Evolutionary conservation across 2,888 invertebrate species (phyloP), one percentile per base, ranked within the genome.

Genomic region (Hypena proboscidalis): DNA sequence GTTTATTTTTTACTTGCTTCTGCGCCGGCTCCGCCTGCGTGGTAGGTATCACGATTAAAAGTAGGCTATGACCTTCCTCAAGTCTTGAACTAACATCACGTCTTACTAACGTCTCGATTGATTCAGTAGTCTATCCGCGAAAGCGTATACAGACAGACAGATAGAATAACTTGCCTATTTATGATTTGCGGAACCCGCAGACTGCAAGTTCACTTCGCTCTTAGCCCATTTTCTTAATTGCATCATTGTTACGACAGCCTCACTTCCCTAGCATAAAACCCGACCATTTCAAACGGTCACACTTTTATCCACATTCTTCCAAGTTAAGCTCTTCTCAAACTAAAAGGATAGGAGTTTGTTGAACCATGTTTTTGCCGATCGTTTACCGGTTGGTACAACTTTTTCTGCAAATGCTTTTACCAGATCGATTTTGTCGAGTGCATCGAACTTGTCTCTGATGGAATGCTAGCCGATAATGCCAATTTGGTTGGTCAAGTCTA

Each of bases 361-460:
- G 85, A 85, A 85, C 85, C 40, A 59, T 55, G 79, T 85, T 85
- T 68, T 85, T 85, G 77, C 78, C 67, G 57, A 54, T 54, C 61
- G 55, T 62, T 67, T 75, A 77, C 82, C 81, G 80, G 79, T 81
- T 67, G 62, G 48, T 54, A 44, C 38, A 40, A 59, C 62, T 76
- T 80, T 80, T 71, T 73, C 67, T 67, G 52, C 62, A 55, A 60
- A 67, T 59, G 57, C 63, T 67, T 70, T 29, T 63, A 56, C 58
- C 32, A 63, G 60, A 71, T 65, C 66, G 72, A 75, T 70, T 17
- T 63, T 57, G 41, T 45, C 33, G 51, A 52, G 77, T 72, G 70
- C 77, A 66, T 71, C 67, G 75, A 77, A 72, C 77, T 59, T 62
- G 25, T 31, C 8, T 35, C 6, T 10, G 15, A 40, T 27, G 7